phyloP scores from a whole-genome alignment of 2,113 vertebrate species.

The Ancistrus triradiatus region DNA sequence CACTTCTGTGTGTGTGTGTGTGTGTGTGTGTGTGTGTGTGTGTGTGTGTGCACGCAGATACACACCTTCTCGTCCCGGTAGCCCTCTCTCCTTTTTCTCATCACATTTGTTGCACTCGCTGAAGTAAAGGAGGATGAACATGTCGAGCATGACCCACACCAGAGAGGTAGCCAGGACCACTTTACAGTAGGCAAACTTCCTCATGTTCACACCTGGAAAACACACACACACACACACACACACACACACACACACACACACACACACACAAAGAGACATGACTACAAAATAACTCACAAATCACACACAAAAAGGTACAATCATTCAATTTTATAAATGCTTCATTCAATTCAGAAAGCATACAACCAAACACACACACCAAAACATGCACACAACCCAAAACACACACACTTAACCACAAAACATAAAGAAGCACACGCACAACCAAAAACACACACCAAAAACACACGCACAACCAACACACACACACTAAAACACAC shows the following conservation, averaged over 20 bases:
- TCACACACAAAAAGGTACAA: no score
- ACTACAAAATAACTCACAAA: no score
- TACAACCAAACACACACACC: no score
- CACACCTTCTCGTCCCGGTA: slow-evolving; percentile 73
- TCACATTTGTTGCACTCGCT: slow-evolving; percentile 99
- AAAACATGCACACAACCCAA: no score
- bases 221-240: neutral
- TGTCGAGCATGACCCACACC: slow-evolving; percentile 98
- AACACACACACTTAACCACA: no score
- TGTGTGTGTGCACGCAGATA: slow-evolving; percentile 2
- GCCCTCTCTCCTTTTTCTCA: slow-evolving; percentile 88
- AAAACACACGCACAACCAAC: no score
- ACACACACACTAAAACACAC: no score
- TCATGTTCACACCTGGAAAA: slow-evolving; percentile 73
- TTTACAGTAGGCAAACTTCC: slow-evolving; percentile 98
- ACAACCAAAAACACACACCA: no score
- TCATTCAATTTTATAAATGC: no score
- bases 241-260: no score
- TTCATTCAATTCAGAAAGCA: no score
- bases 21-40: neutral
- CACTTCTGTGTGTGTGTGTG: neutral
- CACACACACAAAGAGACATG: neutral
- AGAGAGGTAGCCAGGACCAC: slow-evolving; percentile 98
- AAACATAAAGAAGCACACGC: no score
- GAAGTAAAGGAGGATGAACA: slow-evolving; percentile 99